Base-by-base conservation (phyloP, 1,140 invertebrate species). In the Heliconius congener region DNA sequence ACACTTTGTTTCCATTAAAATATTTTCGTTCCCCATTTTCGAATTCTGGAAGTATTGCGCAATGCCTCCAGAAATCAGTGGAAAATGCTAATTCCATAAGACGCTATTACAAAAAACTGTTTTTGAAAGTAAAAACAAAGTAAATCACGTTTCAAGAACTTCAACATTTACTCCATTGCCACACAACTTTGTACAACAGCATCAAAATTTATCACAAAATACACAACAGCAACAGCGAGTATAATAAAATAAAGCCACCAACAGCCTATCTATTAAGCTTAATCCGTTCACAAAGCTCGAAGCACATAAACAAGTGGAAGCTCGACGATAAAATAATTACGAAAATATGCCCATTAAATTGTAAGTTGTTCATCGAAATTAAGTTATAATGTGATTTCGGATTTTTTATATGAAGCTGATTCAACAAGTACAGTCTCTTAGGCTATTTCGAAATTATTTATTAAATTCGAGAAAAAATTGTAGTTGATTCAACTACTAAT, bases 251-350 rank as follows among this genome's bases (percentile, higher is more conserved):
- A 27, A 13, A 27, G 60, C 27, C 60, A 66, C 60, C 60, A 66
- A 66, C 60, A 66, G 60, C 60, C 60, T 30, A 27, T 66, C 60
- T 66, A 66, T 66, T 66, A 66, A 66, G 60, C 60, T 66, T 66
- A 66, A 66, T 66, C 60, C 60, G 27, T 16, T 30, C 23, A 66
- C 55, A 66, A 66, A 66, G 60, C 60, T 66, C 60, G 27, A 66
- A 1, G 60, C 60, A 66, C 60, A 66, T 30, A 66, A 66, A 66
- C 60, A 66, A 66, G 60, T 66, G 60, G 60, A 66, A 30, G 60
- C 60, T 27, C 60, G 60, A 66, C 27, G 60, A 66, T 66, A 66
- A 66, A 66, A 66, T 30, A 66, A 66, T 66, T 66, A 66, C 60
- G 60, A 66, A 66, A 66, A 66, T 66, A 66, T 30, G 60, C 13